phyloP scores from a whole-genome alignment of 2,888 invertebrate species.

The Clitarchus hookeri region DNA sequence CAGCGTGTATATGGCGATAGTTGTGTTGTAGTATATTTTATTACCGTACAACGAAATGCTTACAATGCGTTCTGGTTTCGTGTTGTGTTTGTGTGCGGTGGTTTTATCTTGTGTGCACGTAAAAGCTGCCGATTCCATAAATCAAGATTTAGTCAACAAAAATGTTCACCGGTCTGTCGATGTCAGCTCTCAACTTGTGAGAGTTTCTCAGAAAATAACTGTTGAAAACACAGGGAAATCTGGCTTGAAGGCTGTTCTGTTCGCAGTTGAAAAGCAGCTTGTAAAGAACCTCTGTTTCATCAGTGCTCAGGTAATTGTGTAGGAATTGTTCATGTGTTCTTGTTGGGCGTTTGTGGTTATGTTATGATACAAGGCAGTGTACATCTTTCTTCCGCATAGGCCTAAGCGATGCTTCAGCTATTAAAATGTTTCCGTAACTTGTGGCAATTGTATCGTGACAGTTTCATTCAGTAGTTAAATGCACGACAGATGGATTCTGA shows the following conservation, averaged over 20 bases:
- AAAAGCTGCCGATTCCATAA: conserved; percentile 46
- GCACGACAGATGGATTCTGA: too few species aligned
- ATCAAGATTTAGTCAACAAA: conserved; percentile 67
- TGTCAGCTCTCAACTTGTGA: conserved; percentile 86
- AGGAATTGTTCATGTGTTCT: too few species aligned
- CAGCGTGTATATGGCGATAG: neutral
- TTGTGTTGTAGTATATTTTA: too few species aligned
- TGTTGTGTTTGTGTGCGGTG: neutral
- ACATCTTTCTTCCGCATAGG: too few species aligned
- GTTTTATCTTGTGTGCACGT: neutral
- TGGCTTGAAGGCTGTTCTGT: conserved; percentile 70
- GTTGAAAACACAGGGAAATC: conserved; percentile 81
- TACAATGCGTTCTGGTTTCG: neutral
- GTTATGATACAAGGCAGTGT: too few species aligned
- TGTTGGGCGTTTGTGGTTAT: too few species aligned
- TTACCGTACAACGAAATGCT: neutral
- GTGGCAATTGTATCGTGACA: too few species aligned
- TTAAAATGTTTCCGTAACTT: too few species aligned
- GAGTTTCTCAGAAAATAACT: conserved; percentile 77
- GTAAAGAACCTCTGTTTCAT: conserved; percentile 74
- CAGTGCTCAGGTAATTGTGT: conserved; percentile 58
- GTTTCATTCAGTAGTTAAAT: too few species aligned
- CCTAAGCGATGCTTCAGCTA: too few species aligned
- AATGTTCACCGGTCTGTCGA: conserved; percentile 88
- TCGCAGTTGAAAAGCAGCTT: conserved; percentile 68